These are phyloP conservation scores for Rhagoletis zephyria DNA, from an alignment of 1,140 invertebrate species.

Conservation along the genomic window DNA sequence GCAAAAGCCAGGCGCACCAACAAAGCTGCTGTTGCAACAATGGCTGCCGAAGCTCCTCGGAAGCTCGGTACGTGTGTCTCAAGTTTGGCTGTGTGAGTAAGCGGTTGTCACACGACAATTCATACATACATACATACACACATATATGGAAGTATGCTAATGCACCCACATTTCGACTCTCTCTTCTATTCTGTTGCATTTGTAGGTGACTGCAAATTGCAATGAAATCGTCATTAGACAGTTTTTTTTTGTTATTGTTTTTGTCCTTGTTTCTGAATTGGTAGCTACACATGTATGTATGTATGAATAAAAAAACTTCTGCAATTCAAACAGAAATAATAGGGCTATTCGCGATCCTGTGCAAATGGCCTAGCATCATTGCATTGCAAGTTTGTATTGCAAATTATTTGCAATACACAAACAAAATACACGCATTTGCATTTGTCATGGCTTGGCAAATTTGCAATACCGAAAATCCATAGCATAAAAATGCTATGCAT, in stretches of 20 bases:
- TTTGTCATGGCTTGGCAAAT: too few relatives aligned
- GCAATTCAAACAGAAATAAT: slow-evolving; percentile 46
- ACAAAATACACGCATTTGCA: too few relatives aligned
- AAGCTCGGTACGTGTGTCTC: neutral
- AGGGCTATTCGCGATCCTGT: too few relatives aligned
- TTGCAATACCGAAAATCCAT: too few relatives aligned
- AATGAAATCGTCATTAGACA: slow-evolving; percentile 48
- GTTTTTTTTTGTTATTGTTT: slow-evolving; percentile 22
- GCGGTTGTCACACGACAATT: neutral
- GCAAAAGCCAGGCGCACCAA: slow-evolving; percentile 16
- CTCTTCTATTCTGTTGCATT: slow-evolving; percentile 21
- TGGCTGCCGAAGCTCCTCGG: neutral
- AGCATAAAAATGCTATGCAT: too few relatives aligned
- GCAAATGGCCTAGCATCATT: too few relatives aligned
- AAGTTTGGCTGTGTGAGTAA: neutral
- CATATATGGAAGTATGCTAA: slow-evolving; percentile 15
- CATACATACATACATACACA: neutral
- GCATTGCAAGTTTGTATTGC: too few relatives aligned
- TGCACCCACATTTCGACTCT: neutral
- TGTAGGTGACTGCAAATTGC: slow-evolving; percentile 50
- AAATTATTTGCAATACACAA: too few relatives aligned
- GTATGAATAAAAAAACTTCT: neutral
- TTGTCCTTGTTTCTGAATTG: slow-evolving; percentile 8
- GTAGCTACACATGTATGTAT: neutral
- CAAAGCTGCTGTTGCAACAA: slow-evolving; percentile 34